Base-by-base conservation (phyloP, 2,113 vertebrate genomes). In the Triplophysa dalaica region DNA sequence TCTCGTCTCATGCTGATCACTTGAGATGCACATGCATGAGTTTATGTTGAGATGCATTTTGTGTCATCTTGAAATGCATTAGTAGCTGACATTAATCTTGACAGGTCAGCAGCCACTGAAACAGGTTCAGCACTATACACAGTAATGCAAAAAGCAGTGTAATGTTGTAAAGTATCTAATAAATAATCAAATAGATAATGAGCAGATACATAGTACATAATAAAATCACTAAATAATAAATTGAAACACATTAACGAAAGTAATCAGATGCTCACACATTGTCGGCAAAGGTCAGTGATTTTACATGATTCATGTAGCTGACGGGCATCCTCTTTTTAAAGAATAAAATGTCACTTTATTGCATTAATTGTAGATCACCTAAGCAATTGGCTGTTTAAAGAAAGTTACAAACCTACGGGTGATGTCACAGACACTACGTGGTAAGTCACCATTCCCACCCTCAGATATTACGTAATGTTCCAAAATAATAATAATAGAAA, bases 21-120 rank as follows among this genome's bases (percentile, higher is more conserved):
- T 26, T n/a, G 62, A 62, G 58, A 62, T 14, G 33, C 5, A 38
- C 33, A 38, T 6, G 33, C 33, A 8, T 6, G 5, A 38, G 33
- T 38, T 38, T 7, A 38, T 48, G 38, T 63, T 58, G 17, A 26
- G 16, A 8, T 75, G 54, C 13, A 61, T 62, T 62, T 9, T 19
- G 58, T 26, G 70, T 73, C 72, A 75, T 4, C 45, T 62, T 24
- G 22, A 75, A 75, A 43, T 26, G 41, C 38, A 63, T 75, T 61
- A 75, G 58, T 60, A 12, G 29, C 58, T 75, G 21, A 62, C n/a
- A 26, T 58, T 38, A 13, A 41, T 73, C 38, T 58, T 73, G 52
- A 73, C 54, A 22, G 70, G 7, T 29, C 54, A 29, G 52, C 29
- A 22, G 2, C 3, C 16, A 52, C 14, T 50, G 14, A 13, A 50